Evolutionary conservation across 2,888 invertebrate genomes (phyloP), one percentile per base, ranked within the genome.

Genomic region (Prosopocoilus inquinatus): DNA sequence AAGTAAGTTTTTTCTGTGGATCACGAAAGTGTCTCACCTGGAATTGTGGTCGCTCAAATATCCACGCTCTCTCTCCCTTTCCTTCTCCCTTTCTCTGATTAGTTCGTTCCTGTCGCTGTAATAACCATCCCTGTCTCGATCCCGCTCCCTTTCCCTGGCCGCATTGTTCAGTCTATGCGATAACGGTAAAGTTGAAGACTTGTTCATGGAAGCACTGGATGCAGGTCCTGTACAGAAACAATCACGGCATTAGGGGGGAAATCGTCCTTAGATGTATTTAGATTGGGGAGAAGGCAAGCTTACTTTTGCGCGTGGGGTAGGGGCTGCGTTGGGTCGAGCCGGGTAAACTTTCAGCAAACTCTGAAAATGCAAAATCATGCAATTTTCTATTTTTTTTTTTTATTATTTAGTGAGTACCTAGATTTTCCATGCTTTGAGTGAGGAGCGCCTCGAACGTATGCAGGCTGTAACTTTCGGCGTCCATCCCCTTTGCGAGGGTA

Each of bases 371-470:
- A 12, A 12, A 20, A 41, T 28, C 16, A 11, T 5, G 28, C 7
- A 12, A 39, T 33, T 9, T 20, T 11, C n/a, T 33, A 1, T 8
- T 46, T 16, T 13, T n/a, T 46, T 2, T 13, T 28, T 32, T 15
- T 35, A 41, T 38, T 8, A 12, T 43, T 16, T 41, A n/a, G 41
- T 50, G 66, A 77, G 76, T 75, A 92, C 92, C 94, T 79, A 95
- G 82, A 80, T 95, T 94, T 78, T 95, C 95, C 93, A 94, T 94
- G 79, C 94, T 94, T 79, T 95, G 94, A 50, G 93, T 91, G 60
- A 95, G 82, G 58, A 95, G 81, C 54, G 94, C 94, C 79, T 95
- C 94, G 71, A 95, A 95, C 1, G 95, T 95, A 73, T 95, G 94
- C 64, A 95, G 81, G 75, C 94, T 94, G 78, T 94, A 94, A 75